Conservation (phyloP, 2,888 invertebrate species). For the Zootermopsis nevadensis region DNA sequence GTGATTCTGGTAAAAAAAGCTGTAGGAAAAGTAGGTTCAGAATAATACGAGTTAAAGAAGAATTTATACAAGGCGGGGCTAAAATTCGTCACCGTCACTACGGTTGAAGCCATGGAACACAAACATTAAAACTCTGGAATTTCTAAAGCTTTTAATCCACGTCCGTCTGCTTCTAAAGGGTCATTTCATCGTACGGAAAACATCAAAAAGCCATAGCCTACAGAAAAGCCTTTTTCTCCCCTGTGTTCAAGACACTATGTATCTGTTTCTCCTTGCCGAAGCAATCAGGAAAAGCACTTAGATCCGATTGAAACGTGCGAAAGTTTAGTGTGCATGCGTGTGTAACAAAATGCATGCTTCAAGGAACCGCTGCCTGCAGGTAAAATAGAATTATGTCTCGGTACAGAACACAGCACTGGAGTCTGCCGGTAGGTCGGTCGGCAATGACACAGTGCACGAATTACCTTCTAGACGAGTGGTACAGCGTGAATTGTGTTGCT, state of each 20-base stretch:
- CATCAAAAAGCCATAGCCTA: conserved; percentile 17
- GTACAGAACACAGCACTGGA: background rate
- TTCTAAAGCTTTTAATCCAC: conserved; percentile 1
- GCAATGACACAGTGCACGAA: too few relatives aligned
- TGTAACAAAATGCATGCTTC: background rate
- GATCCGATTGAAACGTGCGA: conserved; percentile 14
- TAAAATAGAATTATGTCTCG: background rate
- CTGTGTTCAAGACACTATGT: background rate
- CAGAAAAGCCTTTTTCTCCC: background rate
- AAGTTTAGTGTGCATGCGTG: background rate
- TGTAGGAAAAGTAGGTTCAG: background rate
- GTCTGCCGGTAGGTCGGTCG: too few relatives aligned
- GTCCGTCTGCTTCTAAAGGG: background rate
- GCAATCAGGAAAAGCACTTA: conserved; percentile 24
- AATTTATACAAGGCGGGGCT: too few relatives aligned
- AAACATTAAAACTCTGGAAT: background rate
- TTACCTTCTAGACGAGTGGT: too few relatives aligned
- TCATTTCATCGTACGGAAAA: conserved; percentile 3
- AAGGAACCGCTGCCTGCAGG: background rate
- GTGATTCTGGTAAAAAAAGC: background rate
- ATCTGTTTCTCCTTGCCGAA: background rate
- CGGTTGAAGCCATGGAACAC: background rate
- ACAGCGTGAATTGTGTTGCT: too few relatives aligned
- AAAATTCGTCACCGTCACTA: conserved; percentile 3
- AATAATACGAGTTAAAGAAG: too few relatives aligned